Percentiles rank a stretch among this genome's conserved stretches.
phyloP scores from a whole-genome alignment of 2,797 vertebrate genomes.

The Semaprochilodus insignis region DNA sequence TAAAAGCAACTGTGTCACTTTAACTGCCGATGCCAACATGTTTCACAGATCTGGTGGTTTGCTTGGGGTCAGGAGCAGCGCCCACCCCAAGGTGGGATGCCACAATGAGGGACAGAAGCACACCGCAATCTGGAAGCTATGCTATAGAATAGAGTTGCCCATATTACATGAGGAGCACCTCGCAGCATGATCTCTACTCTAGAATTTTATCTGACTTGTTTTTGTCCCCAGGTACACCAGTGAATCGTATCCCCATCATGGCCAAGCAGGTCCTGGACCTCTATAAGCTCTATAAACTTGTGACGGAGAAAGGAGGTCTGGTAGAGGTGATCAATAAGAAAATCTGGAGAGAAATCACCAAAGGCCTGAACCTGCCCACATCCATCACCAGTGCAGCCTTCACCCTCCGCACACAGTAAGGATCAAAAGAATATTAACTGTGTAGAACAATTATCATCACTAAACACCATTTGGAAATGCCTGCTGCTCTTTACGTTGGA shows the following conservation, averaged over 20 bases:
- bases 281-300: constrained; percentile 89
- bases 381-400: constrained; percentile 91
- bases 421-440: neutral
- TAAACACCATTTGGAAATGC: too few species aligned
- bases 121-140: neutral
- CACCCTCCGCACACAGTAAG: constrained; percentile 89
- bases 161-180: neutral
- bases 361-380: constrained; percentile 88
- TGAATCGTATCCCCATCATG: constrained; percentile 91
- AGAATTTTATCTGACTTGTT: neutral
- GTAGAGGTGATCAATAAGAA: constrained; percentile 91
- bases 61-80: neutral
- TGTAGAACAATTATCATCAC: neutral
- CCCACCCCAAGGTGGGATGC: neutral
- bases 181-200: too few species aligned
- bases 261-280: constrained; percentile 90
- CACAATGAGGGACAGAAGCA: neutral
- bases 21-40: neutral
- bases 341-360: constrained; percentile 91
- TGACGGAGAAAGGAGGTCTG: constrained; percentile 88
- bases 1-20: neutral
- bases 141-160: too few species aligned
- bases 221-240: constrained; percentile 81
- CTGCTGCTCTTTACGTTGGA: too few species aligned
- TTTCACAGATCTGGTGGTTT: neutral